phyloP scores from a whole-genome alignment of 2,888 invertebrate genomes.

The Lissocephala sabroskyi region DNA sequence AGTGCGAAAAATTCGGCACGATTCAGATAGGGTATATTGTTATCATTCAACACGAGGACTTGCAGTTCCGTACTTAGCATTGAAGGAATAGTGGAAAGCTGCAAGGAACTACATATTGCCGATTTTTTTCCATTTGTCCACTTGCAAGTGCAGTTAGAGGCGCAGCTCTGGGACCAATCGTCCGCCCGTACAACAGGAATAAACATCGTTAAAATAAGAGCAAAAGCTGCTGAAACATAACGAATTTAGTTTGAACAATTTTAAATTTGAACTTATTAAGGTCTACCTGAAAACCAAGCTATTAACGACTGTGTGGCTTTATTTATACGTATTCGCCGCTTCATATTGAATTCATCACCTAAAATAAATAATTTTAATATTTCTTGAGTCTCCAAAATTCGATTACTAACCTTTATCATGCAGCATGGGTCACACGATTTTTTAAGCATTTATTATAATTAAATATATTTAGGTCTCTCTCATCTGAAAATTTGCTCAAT shows the following conservation, averaged over 20 bases:
- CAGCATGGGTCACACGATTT: too few species aligned
- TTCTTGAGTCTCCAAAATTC: too few species aligned
- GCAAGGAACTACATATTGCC: slow-evolving; percentile 87
- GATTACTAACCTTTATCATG: too few species aligned
- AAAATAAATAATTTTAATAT: too few species aligned
- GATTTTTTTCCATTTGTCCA: slow-evolving; percentile 94
- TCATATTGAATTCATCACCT: too few species aligned
- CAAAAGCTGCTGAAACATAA: slow-evolving; percentile 29
- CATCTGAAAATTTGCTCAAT: too few species aligned
- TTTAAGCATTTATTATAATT: too few species aligned
- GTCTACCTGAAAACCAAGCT: background rate
- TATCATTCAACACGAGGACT: slow-evolving; percentile 88
- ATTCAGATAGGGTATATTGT: slow-evolving; percentile 82
- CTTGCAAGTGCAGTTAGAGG: slow-evolving; percentile 89
- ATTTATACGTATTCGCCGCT: too few species aligned
- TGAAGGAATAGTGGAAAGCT: slow-evolving; percentile 84
- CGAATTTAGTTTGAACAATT: background rate
- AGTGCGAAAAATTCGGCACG: slow-evolving; percentile 85
- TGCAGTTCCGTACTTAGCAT: slow-evolving; percentile 80
- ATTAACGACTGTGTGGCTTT: too few species aligned
- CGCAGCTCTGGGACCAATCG: slow-evolving; percentile 89
- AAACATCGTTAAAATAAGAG: slow-evolving; percentile 39
- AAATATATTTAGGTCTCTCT: too few species aligned
- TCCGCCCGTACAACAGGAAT: slow-evolving; percentile 74
- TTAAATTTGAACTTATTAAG: background rate